A percentile compares a stretch with the other conserved stretches of the same genome.
These are phyloP conservation scores for Drosophila tsacasi DNA, from an alignment of 1,140 invertebrate genomes.

Conservation along the genomic window DNA sequence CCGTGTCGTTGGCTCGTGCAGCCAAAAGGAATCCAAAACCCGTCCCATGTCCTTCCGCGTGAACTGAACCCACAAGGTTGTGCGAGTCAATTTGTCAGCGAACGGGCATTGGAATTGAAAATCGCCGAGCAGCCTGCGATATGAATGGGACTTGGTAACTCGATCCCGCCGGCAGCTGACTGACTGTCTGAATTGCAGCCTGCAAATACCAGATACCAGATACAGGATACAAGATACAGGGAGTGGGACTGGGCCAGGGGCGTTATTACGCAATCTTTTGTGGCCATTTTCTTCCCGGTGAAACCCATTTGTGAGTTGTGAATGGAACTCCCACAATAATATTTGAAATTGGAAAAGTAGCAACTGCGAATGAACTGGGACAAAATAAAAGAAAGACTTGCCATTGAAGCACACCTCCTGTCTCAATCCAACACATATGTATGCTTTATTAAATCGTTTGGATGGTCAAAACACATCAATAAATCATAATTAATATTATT, in stretches of 20 bases:
- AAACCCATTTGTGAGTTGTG: not conserved
- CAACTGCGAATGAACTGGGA: not conserved
- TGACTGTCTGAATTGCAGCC: slow-evolving; percentile 46
- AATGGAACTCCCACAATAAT: not conserved
- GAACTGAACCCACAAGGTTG: slow-evolving; percentile 49
- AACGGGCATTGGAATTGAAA: slow-evolving; percentile 68
- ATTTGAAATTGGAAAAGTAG: slow-evolving; percentile 3
- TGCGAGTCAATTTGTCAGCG: slow-evolving; percentile 76
- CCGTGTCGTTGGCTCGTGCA: slow-evolving; percentile 70
- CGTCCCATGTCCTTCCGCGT: slow-evolving; percentile 9
- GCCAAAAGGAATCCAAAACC: slow-evolving; percentile 4
- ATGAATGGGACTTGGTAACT: slow-evolving; percentile 67
- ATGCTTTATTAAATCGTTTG: not conserved
- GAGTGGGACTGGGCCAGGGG: not conserved
- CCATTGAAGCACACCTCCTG: not conserved
- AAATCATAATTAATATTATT: not conserved
- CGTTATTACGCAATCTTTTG: slow-evolving; percentile 61
- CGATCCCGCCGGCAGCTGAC: slow-evolving; percentile 63
- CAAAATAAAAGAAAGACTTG: too few relatives aligned
- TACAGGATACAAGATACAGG: slow-evolving; percentile 1
- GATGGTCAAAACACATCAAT: not conserved
- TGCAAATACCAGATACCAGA: slow-evolving; percentile 21
- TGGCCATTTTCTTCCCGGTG: not conserved
- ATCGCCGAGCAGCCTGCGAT: slow-evolving; percentile 56
- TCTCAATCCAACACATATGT: too few relatives aligned